Percentiles rank a stretch among this genome's conserved stretches.
Conservation (phyloP, 2,888 invertebrate genomes). For the Cerastis leucographa region DNA sequence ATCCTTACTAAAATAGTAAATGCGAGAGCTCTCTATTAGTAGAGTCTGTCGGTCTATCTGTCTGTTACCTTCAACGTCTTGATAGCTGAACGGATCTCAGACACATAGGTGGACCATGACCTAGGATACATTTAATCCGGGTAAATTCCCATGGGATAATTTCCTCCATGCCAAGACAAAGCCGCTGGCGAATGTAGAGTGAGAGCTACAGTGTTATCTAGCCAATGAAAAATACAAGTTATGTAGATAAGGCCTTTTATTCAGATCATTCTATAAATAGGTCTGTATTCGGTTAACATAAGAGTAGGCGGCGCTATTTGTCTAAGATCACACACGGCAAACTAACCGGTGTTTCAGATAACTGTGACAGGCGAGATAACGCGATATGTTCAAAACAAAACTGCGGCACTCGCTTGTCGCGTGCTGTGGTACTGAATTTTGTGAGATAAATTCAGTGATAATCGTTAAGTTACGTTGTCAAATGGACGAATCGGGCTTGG, state of each 20-base stretch:
- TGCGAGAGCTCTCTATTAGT: background rate
- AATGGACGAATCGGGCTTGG: too few relatives aligned
- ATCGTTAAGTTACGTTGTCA: too few relatives aligned
- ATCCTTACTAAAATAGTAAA: background rate
- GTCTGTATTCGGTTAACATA: constrained; percentile 5
- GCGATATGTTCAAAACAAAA: constrained; percentile 64
- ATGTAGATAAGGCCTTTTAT: background rate
- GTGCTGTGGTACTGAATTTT: constrained; percentile 14
- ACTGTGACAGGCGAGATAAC: constrained; percentile 69
- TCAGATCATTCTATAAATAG: constrained; percentile 8
- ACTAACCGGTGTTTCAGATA: constrained; percentile 54
- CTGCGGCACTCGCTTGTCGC: constrained; percentile 39
- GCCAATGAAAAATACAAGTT: background rate
- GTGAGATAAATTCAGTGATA: constrained; percentile 1
- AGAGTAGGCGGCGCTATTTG: constrained; percentile 53
- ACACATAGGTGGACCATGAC: background rate
- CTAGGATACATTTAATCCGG: background rate
- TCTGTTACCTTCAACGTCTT: background rate
- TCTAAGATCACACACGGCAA: constrained; percentile 54
- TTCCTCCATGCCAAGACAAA: background rate
- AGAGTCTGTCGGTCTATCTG: background rate
- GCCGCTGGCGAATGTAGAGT: background rate
- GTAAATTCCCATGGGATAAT: background rate
- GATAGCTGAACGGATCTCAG: background rate
- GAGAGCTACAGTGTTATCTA: background rate